Base-by-base conservation (phyloP, 1,140 invertebrate species). In the Gonioctena quinquepunctata region DNA sequence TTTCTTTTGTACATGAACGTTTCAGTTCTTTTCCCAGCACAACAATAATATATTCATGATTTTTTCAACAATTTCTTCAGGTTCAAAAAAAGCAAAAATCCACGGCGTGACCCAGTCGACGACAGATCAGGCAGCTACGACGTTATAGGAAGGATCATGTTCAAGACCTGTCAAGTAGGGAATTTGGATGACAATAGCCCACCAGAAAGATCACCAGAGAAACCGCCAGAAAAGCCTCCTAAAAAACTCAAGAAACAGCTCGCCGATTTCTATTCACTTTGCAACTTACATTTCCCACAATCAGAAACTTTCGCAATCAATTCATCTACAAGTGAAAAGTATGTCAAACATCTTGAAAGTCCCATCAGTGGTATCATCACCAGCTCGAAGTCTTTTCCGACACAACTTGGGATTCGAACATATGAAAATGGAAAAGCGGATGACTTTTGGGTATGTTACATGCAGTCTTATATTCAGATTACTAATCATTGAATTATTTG, bases 41-140 rank as follows among this genome's bases (percentile, higher is more conserved):
- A n/a, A n/a, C n/a, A n/a, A n/a, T n/a, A n/a, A n/a, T n/a, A n/a
- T n/a, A n/a, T n/a, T n/a, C n/a, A n/a, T n/a, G n/a, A n/a, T n/a
- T n/a, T n/a, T n/a, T n/a, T n/a, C n/a, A n/a, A n/a, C n/a, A n/a
- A n/a, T n/a, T n/a, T n/a, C n/a, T 61, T 33, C 25, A 61, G 59
- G 22, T 61, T 26, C 3, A 66, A 67, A 28, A 71, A 71, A 48
- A n/a, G 21, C 23, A 28, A 65, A 18, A 54, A 27, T 23, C 19
- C n/a, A 25, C 23, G 23, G 5, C 56, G 69, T 11, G 62, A 62
- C 18, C 25, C 49, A 54, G 7, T 61, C 1, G 69, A 71, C 4
- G 69, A 71, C 18, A 65, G 54, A 57, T 33, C 61, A 3, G 69
- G 69, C 13, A 71, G 69, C 48, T 71, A 71, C 25, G 69, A 71